These are phyloP conservation scores for Takifugu bimaculatus DNA, from an alignment of 2,113 vertebrate genomes.

Conservation along the genomic window DNA sequence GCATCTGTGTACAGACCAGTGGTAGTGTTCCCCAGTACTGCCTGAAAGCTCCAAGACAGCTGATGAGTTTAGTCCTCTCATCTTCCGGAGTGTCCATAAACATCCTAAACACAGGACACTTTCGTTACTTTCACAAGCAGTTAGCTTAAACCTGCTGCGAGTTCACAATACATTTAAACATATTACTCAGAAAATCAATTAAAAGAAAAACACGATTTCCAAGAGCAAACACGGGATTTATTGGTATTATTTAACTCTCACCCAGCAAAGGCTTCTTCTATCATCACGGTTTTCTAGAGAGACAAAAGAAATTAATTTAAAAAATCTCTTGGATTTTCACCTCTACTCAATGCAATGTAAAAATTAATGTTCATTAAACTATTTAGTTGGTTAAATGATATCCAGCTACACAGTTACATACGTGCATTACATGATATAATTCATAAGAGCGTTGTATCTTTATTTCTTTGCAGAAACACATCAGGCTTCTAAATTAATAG, in stretches of 20 bases:
- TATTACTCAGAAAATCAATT: no score
- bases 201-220: neutral
- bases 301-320: constrained; percentile 3
- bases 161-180: no score
- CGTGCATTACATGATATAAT: no score
- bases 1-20: constrained; percentile 73
- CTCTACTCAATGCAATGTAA: neutral
- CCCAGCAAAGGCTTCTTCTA: constrained; percentile 98
- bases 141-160: neutral
- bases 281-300: constrained; percentile 92
- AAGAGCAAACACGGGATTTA: neutral
- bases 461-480: neutral
- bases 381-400: no score
- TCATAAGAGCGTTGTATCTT: neutral
- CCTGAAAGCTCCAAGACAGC: constrained; percentile 90
- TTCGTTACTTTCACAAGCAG: neutral
- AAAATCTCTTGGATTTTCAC: neutral
- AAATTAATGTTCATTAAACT: no score
- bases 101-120: constrained; percentile 78
- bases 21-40: constrained; percentile 93
- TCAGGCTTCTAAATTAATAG: neutral
- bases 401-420: no score
- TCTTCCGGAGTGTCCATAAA: constrained; percentile 97
- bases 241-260: constrained; percentile 63
- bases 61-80: constrained; percentile 92